Conservation (phyloP, 2,888 invertebrate genomes). For the Zygothrica quintamaculata region DNA sequence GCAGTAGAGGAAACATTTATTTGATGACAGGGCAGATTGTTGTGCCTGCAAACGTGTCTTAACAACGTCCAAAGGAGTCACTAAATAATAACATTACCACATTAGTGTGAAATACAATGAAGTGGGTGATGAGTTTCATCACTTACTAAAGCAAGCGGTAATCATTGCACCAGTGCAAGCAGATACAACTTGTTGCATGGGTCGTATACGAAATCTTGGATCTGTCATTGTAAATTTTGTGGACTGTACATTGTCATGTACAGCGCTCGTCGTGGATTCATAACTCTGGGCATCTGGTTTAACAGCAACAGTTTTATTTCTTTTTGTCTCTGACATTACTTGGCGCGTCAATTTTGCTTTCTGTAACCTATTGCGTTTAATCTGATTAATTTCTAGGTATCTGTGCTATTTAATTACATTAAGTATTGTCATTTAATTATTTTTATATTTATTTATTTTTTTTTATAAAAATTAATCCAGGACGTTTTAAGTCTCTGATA, state of each 20-base stretch:
- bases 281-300: constrained; percentile 1
- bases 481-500: constrained; percentile 11
- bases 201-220: constrained; percentile 88
- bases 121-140: constrained; percentile 10
- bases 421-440: constrained; percentile 21
- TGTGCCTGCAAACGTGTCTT: constrained; percentile 99
- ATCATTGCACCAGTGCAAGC: constrained; percentile 91
- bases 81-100: constrained; percentile 85
- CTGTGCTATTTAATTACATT: constrained; percentile 4
- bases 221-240: constrained; percentile 86
- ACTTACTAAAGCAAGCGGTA: constrained; percentile 94
- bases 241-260: no score
- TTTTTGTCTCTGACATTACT: constrained; percentile 34
- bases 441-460: not conserved
- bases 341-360: constrained; percentile 27
- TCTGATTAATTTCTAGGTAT: not conserved
- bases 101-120: not conserved
- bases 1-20: constrained; percentile 97
- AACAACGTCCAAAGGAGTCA: constrained; percentile 99
- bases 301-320: constrained; percentile 20
- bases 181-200: constrained; percentile 83
- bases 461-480: no score
- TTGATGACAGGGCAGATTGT: constrained; percentile 91
- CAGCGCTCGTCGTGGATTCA: constrained; percentile 2
- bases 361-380: constrained; percentile 35